Evolutionary conservation across 2,888 invertebrate genomes (phyloP).

Genomic region (Synanthedon tipuliformis): DNA sequence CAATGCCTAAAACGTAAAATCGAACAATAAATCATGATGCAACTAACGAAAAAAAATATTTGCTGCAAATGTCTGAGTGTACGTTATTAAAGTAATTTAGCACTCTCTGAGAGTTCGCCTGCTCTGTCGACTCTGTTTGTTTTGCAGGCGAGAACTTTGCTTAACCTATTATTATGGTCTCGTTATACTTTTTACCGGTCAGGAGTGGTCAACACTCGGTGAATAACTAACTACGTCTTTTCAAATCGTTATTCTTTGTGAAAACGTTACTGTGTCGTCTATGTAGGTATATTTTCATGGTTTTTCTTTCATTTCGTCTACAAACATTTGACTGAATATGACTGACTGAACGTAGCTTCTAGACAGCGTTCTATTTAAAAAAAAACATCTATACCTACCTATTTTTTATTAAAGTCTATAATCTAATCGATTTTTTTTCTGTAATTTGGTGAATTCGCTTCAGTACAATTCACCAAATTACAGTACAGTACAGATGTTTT

Average conservation of each 20-base stretch:
- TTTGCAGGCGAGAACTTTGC: slow-evolving; percentile 67
- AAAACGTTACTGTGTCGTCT: background rate
- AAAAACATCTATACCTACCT: too few species aligned
- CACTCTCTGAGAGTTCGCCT: slow-evolving; percentile 37
- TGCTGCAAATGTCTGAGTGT: slow-evolving; percentile 7
- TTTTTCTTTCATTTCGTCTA: too few species aligned
- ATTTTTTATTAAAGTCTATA: too few species aligned
- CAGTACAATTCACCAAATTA: too few species aligned
- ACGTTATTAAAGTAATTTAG: slow-evolving; percentile 58
- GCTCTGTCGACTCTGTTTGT: slow-evolving; percentile 61
- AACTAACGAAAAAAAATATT: background rate
- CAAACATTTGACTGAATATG: too few species aligned
- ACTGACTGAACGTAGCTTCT: too few species aligned
- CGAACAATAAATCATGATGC: slow-evolving; percentile 1
- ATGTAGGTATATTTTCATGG: too few species aligned
- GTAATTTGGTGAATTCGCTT: too few species aligned
- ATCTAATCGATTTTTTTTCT: too few species aligned
- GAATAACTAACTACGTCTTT: background rate
- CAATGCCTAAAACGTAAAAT: background rate
- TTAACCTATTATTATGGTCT: slow-evolving; percentile 63
- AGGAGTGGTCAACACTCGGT: slow-evolving; percentile 38
- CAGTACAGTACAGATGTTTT: too few species aligned
- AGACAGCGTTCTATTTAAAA: too few species aligned
- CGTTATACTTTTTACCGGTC: slow-evolving; percentile 54
- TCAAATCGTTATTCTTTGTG: background rate